A percentile compares a stretch with the other conserved stretches of the same genome.
Conservation (phyloP, 2,888 invertebrate genomes). For the Caenorhabditis japonica region DNA sequence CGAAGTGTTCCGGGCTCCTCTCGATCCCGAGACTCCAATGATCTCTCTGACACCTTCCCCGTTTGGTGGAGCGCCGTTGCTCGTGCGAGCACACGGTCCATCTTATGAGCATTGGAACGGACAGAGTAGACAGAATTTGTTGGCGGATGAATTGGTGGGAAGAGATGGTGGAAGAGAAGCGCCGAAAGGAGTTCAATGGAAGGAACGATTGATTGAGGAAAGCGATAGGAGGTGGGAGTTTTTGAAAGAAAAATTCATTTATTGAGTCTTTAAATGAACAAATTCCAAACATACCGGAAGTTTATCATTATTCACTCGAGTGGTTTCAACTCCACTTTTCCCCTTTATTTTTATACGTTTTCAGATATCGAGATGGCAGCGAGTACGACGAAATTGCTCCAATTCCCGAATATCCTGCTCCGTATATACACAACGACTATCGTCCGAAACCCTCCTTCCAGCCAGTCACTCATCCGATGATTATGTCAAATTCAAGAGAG, state of each 20-base stretch:
- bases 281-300: too few relatives aligned
- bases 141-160: constrained; percentile 14
- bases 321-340: too few relatives aligned
- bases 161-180: constrained; percentile 1
- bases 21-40: constrained; percentile 18
- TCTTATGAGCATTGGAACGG: constrained; percentile 43
- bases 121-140: constrained; percentile 20
- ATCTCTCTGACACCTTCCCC: constrained; percentile 41
- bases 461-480: constrained; percentile 43
- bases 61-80: constrained; percentile 32
- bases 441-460: constrained; percentile 34
- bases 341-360: too few relatives aligned
- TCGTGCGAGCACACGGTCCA: constrained; percentile 36
- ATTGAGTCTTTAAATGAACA: too few relatives aligned
- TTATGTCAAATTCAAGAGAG: constrained; percentile 30
- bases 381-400: constrained; percentile 43
- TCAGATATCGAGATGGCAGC: constrained; percentile 20
- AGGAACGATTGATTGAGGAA: constrained; percentile 55
- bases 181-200: constrained; percentile 56
- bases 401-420: constrained; percentile 14
- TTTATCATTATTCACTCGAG: too few relatives aligned
- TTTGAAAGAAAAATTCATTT: background rate
- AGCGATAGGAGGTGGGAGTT: constrained; percentile 19
- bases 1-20: constrained; percentile 60
- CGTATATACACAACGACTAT: constrained; percentile 42